Evolutionary conservation across 2,888 invertebrate genomes (phyloP), one percentile per base, ranked within the genome.

Genomic region (Drosophila prostipennis): DNA sequence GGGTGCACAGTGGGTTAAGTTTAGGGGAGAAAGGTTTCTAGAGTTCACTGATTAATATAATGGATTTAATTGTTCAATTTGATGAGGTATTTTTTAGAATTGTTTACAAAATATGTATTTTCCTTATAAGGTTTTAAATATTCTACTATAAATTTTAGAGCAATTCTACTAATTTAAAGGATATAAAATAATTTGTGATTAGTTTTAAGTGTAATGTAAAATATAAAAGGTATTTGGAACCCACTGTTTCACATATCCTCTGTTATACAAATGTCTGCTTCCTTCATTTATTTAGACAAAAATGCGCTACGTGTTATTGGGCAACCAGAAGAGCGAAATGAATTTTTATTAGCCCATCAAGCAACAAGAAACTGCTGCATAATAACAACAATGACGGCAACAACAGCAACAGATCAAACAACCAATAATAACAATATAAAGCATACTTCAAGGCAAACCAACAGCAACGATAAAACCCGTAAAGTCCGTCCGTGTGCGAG

Each of bases 271-370:
- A 13, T 34, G 14, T 16, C 0, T n/a, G 8, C 8, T 26, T 32
- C 40, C n/a, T 36, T 48, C 23, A 10, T 55, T 29, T 77, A 67
- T 74, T 86, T 78, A 69, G 64, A 70, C 57, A 4, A 43, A 49
- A 71, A 63, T 72, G 74, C 65, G 64, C 71, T 81, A 64, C 77
- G 80, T 79, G 84, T 56, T 54, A 6, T 5, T 19, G 39, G 19
- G 73, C 57, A 60, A 60, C 55, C 56, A 55, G 39, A 16, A 37
- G 60, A 71, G 42, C 55, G 53, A 75, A 82, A 89, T 89, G 80
- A 87, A 89, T 87, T 89, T 89, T 79, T 80, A 87, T 87, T 87
- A 83, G 89, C 79, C 68, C 89, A 76, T 81, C 76, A 60, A 71
- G 78, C 69, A 80, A 73, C 71, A 70, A 69, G 77, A 76, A 74